phyloP scores from a whole-genome alignment of 2,888 invertebrate species.

The Orchesellides sinensis region DNA sequence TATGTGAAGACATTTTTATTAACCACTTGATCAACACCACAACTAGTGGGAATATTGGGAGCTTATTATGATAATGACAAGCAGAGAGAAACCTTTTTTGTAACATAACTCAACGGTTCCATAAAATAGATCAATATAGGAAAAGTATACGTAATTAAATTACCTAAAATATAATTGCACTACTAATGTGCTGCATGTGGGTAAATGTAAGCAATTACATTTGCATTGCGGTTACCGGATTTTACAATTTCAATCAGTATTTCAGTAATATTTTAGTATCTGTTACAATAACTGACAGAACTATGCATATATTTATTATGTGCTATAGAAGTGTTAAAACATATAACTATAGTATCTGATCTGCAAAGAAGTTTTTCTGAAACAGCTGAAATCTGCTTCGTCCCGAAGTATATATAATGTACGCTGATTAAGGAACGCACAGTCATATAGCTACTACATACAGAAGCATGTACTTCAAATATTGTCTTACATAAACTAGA shows the following conservation, averaged over 20 bases:
- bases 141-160: constrained; percentile 1
- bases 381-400: not conserved
- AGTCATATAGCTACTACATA: constrained; percentile 7
- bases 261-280: constrained; percentile 1
- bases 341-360: no score
- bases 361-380: not conserved
- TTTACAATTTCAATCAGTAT: not conserved
- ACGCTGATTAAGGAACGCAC: constrained; percentile 23
- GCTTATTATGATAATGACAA: constrained; percentile 1
- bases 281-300: constrained; percentile 2
- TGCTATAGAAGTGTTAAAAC: constrained; percentile 27
- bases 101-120: constrained; percentile 51
- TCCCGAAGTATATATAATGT: not conserved
- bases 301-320: not conserved
- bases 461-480: no score
- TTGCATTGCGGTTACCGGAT: constrained; percentile 26
- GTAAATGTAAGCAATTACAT: no score
- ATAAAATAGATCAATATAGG: constrained; percentile 33
- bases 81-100: constrained; percentile 14
- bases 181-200: constrained; percentile 13
- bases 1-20: not conserved
- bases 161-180: not conserved
- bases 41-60: constrained; percentile 39
- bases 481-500: no score
- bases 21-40: constrained; percentile 11